phyloP scores from a whole-genome alignment of 2,888 invertebrate genomes.

The Entomobrya proxima region DNA sequence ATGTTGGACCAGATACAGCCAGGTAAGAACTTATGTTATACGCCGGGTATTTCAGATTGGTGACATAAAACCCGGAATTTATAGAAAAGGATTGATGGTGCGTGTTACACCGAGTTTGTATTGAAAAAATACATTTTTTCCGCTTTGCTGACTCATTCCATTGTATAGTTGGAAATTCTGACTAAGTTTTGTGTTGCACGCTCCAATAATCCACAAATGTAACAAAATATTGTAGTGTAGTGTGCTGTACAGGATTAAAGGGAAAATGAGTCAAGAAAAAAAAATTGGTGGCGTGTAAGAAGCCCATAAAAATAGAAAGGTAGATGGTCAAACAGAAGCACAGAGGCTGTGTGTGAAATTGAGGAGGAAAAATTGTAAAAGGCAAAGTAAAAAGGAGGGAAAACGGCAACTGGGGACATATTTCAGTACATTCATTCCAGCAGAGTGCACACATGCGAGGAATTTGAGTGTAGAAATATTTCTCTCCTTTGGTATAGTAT shows the following conservation, averaged over 20 bases:
- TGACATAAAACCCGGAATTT: no score
- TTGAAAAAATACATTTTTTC: no score
- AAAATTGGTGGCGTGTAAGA: background rate
- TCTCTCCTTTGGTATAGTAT: background rate
- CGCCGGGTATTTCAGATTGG: no score
- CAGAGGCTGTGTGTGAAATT: background rate
- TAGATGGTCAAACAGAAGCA: background rate
- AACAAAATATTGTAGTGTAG: no score
- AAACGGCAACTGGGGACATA: background rate
- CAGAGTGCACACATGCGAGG: background rate
- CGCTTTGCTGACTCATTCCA: no score
- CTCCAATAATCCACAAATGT: no score
- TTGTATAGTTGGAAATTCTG: no score
- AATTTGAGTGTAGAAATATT: background rate
- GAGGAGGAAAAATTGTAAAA: background rate
- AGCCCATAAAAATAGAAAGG: background rate
- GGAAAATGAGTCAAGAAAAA: no score
- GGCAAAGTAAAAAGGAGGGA: background rate
- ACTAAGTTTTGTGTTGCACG: no score
- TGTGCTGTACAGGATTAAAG: no score
- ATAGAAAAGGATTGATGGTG: background rate
- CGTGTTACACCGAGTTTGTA: background rate
- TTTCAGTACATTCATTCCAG: background rate
- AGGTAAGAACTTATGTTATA: conserved; percentile 81
- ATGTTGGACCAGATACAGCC: conserved; percentile 90